Conservation (phyloP, 1,140 invertebrate genomes). For the Drosophila quadrilineata region DNA sequence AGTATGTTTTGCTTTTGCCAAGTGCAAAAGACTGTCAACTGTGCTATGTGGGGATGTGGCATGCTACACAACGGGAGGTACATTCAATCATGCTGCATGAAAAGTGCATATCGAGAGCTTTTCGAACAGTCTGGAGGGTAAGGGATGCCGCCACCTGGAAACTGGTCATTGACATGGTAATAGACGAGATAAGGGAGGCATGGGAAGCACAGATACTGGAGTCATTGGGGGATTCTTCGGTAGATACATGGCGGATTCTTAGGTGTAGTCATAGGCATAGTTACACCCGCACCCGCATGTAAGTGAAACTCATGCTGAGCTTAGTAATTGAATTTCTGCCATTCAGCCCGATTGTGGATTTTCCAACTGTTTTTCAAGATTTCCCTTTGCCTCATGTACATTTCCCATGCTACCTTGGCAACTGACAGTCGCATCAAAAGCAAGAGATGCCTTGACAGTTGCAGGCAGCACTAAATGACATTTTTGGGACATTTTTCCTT, state of each 20-base stretch:
- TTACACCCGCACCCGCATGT: too few species aligned
- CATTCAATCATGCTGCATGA: constrained; percentile 18
- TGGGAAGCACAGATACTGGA: background rate
- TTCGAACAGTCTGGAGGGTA: too few species aligned
- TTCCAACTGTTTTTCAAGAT: too few species aligned
- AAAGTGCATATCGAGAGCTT: constrained; percentile 63
- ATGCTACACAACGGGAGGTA: background rate
- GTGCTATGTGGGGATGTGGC: background rate
- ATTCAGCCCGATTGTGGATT: constrained; percentile 31
- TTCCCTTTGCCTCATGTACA: too few species aligned
- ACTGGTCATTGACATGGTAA: constrained; percentile 68
- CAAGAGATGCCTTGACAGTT: too few species aligned
- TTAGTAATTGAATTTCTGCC: constrained; percentile 72
- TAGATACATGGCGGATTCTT: too few species aligned
- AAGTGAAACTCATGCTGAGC: constrained; percentile 45
- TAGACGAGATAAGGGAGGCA: background rate
- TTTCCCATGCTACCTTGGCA: too few species aligned
- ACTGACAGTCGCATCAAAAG: constrained; percentile 46
- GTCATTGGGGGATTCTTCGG: background rate
- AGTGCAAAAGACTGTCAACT: constrained; percentile 74
- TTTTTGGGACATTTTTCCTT: too few species aligned
- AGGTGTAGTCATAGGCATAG: too few species aligned
- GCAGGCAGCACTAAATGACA: too few species aligned
- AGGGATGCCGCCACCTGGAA: constrained; percentile 41
- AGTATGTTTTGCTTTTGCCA: constrained; percentile 55